Base-by-base conservation (phyloP, 2,888 invertebrate genomes). In the Nineta flava region DNA sequence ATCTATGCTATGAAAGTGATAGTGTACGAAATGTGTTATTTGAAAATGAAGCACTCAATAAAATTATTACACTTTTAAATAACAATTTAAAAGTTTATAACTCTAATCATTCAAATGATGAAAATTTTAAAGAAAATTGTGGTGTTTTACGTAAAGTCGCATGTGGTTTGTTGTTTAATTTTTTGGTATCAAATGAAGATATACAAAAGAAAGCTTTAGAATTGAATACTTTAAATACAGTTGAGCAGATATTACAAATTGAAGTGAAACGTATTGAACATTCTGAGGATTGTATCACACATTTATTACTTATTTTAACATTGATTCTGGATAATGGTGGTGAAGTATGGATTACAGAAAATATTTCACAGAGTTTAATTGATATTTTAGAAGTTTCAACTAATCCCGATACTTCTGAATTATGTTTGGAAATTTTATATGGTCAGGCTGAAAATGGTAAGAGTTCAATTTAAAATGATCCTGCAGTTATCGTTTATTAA, bases 1-100 rank as follows among this genome's bases (percentile, higher is more conserved):
- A 93, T 65, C 80, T 93, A 60, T 90, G 88, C 63, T 92, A 84
- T 64, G 83, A 91, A 61, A 88, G 90, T 69, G 84, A 88, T 70
- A 71, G 73, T 58, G 76, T 78, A 15, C 71, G 80, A 54, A 72
- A 72, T 52, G 62, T 74, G 48, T 70, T 81, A 48, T 57, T 67
- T 40, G 60, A 61, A 46, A 58, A 59, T 52, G 58, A 59, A 46
- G 65, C 65, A 13, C 54, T 66, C 42, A 54, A 60, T 32, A 57
- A 54, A 31, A 56, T 66, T 40, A 53, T 65, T n/a, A 47, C 50
- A 26, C 54, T 63, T 44, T 53, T 66, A 31, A 59, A 60, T 48
- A 50, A 51, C 16, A 58, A 61, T 51, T 44, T 51, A 16, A 31
- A 32, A n/a, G 17, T 46, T 16, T 26, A 31, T 13, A 9, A 31